A percentile compares a stretch with the other conserved stretches of the same genome.
Evolutionary conservation across 2,888 invertebrate genomes (phyloP).

Genomic region (Aricia artaxerxes): DNA sequence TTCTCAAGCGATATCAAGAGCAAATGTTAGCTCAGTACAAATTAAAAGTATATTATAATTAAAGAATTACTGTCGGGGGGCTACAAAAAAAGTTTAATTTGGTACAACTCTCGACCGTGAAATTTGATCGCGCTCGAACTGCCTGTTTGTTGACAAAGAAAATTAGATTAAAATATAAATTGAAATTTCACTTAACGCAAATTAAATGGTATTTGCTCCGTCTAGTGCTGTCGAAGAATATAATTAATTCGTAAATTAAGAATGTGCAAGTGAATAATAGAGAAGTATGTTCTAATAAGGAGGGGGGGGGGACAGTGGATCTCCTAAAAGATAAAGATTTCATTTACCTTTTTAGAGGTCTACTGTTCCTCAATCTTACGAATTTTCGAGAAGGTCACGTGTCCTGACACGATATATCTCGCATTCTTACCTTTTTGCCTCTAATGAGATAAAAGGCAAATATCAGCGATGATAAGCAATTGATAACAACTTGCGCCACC

Average conservation of each 20-base stretch:
- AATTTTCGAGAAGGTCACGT: too few relatives aligned
- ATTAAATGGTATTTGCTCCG: slow-evolving; percentile 23
- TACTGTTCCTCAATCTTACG: too few relatives aligned
- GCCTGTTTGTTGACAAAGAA: slow-evolving; percentile 39
- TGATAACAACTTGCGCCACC: too few relatives aligned
- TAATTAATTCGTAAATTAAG: background rate
- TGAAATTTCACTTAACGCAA: slow-evolving; percentile 29
- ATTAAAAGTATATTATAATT: slow-evolving; percentile 28
- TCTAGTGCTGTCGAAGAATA: background rate
- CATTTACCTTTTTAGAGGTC: background rate
- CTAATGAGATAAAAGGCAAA: too few relatives aligned
- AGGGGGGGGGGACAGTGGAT: too few relatives aligned
- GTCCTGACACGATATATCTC: too few relatives aligned
- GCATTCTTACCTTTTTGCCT: too few relatives aligned
- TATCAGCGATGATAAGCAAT: too few relatives aligned
- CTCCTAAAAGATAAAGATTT: background rate
- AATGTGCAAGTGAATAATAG: background rate
- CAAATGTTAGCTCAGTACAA: slow-evolving; percentile 6
- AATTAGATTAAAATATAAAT: slow-evolving; percentile 37
- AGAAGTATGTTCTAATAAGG: background rate
- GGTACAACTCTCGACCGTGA: slow-evolving; percentile 39
- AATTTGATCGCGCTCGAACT: slow-evolving; percentile 40
- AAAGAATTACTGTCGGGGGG: slow-evolving; percentile 18
- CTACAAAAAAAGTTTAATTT: slow-evolving; percentile 38
- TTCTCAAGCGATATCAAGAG: slow-evolving; percentile 3